Conservation (phyloP, 2,113 vertebrate genomes). For the Colossoma macropomum region DNA sequence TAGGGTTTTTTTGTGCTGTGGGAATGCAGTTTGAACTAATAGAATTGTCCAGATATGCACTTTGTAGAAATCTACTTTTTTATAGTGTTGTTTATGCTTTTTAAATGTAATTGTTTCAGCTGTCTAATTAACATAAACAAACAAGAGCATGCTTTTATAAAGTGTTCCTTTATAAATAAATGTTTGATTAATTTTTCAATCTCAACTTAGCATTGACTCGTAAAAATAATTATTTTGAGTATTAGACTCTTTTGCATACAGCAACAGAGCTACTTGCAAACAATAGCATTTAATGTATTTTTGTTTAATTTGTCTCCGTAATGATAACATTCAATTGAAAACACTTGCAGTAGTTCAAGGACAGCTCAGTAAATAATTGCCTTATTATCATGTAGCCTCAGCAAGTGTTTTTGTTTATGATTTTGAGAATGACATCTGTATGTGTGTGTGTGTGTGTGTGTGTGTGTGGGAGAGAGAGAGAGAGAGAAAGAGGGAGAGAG, state of each 20-base stretch:
- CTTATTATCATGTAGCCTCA: conserved; percentile 37
- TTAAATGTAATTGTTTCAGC: neutral
- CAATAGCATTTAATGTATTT: conserved; percentile 22
- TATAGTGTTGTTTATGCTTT: no score
- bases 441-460: conserved; percentile 21
- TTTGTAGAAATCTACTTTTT: no score
- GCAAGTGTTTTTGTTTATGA: conserved; percentile 1
- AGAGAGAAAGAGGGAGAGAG: no score
- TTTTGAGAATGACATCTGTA: conserved; percentile 33
- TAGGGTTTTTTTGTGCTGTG: no score
- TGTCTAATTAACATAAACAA: neutral
- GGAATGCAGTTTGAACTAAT: no score
- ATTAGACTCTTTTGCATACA: conserved; percentile 7
- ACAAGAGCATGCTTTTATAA: no score
- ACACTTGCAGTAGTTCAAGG: conserved; percentile 27
- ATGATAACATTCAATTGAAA: conserved; percentile 18
- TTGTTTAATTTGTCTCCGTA: conserved; percentile 20
- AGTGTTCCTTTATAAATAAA: no score
- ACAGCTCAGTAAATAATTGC: conserved; percentile 37
- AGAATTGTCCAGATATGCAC: no score
- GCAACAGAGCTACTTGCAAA: neutral
- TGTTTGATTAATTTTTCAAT: no score
- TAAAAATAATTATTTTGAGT: conserved; percentile 12
- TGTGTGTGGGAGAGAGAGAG: neutral
- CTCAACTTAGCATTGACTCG: neutral